Base-by-base conservation (phyloP, 2,797 vertebrate species). In the Cyprinella venusta region DNA sequence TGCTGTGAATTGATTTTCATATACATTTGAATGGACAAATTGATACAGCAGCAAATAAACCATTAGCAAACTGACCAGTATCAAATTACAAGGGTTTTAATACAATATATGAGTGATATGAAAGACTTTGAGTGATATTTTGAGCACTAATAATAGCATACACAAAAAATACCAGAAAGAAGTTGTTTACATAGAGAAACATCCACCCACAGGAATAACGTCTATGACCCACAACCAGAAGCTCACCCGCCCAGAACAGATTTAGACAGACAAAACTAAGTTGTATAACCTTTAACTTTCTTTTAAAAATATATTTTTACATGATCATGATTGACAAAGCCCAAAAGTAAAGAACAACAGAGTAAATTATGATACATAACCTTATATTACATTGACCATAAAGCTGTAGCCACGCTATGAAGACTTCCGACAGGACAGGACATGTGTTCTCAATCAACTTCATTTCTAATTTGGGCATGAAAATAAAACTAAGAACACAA, bases 401-500 rank as follows among this genome's bases (percentile, higher is more conserved):
- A 76, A 63, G 38, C 63, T 4, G 9, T 19, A 15, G 19, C 26
- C 26, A 45, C 1, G 3, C 56, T 77, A 76, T 45, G 24, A 77
- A 63, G 10, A 77, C 75, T 63, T 76, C 75, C 18, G 56, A 36
- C 36, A 30, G 56, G 54, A 76, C 30, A 38, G 52, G 15, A 61
- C 75, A 76, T 45, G 75, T 63, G 75, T 77, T 63, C 40, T 52
- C 30, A 48, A 74, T 81, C 69, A 81, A 61, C 42, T 40, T 64
- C 42, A 24, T 81, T 81, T 81, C 80, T 81, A 65, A 81, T 81
- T 64, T 74, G 42, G 42, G 69, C 69, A 40, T 50, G 16, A 74
- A 74, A 38, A 64, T 8, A 52, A 19, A 54, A 21, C 26, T 72
- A 74, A 81, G 15, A 81, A 74, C 69, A 81, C 71, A 26, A 59